Base-by-base conservation (phyloP, 92 coral and sea anemone genomes). In the Porites cylindrica region DNA sequence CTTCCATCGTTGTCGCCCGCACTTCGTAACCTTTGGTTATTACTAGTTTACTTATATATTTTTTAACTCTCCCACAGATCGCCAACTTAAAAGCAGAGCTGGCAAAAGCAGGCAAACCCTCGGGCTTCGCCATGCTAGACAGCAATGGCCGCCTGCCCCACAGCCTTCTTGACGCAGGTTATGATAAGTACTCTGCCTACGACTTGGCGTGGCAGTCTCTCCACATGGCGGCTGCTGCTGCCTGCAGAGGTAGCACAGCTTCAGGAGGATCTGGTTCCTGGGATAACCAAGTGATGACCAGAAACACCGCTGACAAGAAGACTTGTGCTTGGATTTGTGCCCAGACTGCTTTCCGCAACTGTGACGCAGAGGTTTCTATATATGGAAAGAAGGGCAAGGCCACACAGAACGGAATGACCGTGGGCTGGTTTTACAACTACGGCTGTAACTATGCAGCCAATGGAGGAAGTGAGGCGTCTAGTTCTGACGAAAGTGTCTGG, bases 141-240 rank as follows among this genome's bases (percentile, higher is more conserved):
- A 19, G 18, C 23, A 84, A 53, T 60, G 88, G 88, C 11, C 88
- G 67, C 10, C 71, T 89, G n/a, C 84, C 84, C 1, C 88, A 84
- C 59, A 79, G 19, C 14, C 75, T 73, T 60, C 89, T 89, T 10
- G 66, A 72, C 10, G 83, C 72, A 10, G 92, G 92, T 18, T 88
- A 83, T 32, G 84, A 77, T 65, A 21, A 32, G 53, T 70, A 65
- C 52, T 54, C 92, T n/a, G 72, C 72, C 3, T 88, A 76, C 51
- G 88, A 88, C 38, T 58, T 88, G 85, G 75, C 52, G 63, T 88
- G 87, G 88, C 92, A 88, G 92, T 66, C 92, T 53, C 88, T 88
- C 50, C 92, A 88, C 75, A 76, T 83, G 88, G 92, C 92, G 19
- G 92, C 88, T 21, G 85, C 92, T 21, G 92, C 85, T 43, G 89